These are phyloP conservation scores for Apaloderma vittatum DNA, from an alignment of 2,113 vertebrate species.

Conservation along the genomic window DNA sequence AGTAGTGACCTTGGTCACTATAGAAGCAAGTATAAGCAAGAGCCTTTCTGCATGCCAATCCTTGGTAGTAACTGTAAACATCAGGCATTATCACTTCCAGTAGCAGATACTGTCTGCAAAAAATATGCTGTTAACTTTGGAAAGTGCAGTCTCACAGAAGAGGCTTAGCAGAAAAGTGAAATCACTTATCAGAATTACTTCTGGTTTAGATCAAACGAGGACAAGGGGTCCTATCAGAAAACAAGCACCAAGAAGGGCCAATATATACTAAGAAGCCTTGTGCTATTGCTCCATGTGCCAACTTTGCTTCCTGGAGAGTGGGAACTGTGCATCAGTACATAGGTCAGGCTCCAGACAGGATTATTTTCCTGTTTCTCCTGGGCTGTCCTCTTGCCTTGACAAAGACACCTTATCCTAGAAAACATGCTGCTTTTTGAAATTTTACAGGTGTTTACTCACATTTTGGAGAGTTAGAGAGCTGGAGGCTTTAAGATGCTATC, in stretches of 20 bases:
- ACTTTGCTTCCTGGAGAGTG: not conserved
- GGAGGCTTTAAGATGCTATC: not conserved
- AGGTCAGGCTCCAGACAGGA: not conserved
- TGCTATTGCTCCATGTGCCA: not conserved
- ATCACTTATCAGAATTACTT: too few relatives aligned
- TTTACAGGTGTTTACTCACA: not conserved
- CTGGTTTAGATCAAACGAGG: too few relatives aligned
- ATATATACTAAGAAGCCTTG: not conserved
- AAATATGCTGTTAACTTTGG: too few relatives aligned
- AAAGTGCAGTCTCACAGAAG: too few relatives aligned
- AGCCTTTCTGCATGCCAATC: too few relatives aligned
- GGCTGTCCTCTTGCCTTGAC: not conserved
- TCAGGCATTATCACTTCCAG: too few relatives aligned
- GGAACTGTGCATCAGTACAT: not conserved
- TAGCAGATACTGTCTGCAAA: too few relatives aligned
- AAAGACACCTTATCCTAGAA: not conserved
- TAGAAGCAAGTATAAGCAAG: too few relatives aligned
- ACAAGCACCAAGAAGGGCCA: not conserved
- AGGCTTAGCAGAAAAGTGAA: too few relatives aligned
- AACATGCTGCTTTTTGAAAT: not conserved
- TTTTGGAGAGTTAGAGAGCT: not conserved
- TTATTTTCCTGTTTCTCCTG: not conserved
- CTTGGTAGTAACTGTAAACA: too few relatives aligned
- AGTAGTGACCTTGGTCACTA: too few relatives aligned
- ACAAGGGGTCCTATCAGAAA: not conserved